Evolutionary conservation across 2,113 vertebrate species (phyloP), one percentile per base, ranked within the genome.

Genomic region (Saiga tatarica): DNA sequence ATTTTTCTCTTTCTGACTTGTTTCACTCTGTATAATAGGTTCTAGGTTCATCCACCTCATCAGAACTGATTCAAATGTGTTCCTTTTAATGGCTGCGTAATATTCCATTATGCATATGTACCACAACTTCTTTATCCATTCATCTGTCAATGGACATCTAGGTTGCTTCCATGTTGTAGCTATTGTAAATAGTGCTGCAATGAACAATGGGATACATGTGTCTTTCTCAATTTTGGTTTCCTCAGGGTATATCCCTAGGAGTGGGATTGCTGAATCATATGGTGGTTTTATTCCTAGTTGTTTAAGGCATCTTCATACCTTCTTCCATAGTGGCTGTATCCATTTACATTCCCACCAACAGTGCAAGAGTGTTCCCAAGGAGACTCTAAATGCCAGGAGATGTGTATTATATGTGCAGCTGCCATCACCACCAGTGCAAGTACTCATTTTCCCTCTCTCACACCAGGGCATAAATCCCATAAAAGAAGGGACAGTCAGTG

Each of bases 131-230:
- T 71, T 12, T 39, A 23, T 39, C n/a, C 67, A 71, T 39, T 71
- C 64, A 71, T 11, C 64, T 39, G 19, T 39, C 2, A 0, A 2
- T 23, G 67, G 67, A 71, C n/a, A 39, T 39, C 67, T 12, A 39
- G n/a, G 67, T 39, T 74, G 67, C 67, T 39, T 74, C 0, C 67
- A 39, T 74, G 67, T 13, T 74, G 2, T 11, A 39, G 36, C 67
- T 39, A 12, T 39, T 74, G 19, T 39, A 1, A 74, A 74, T 1
- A 71, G 4, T 13, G 19, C 19, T 39, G 36, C 19, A 13, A 0
- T 39, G 21, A 74, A 25, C 36, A 39, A 25, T 23, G 67, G 67
- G 67, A 25, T 74, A 39, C 67, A 25, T 39, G 21, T 74, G 19
- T 74, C n/a, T 74, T 39, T 74, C 12, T 13, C 67, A 74, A 1